These are phyloP conservation scores for Pyrgus malvae DNA, from an alignment of 2,888 invertebrate species.

Conservation along the genomic window DNA sequence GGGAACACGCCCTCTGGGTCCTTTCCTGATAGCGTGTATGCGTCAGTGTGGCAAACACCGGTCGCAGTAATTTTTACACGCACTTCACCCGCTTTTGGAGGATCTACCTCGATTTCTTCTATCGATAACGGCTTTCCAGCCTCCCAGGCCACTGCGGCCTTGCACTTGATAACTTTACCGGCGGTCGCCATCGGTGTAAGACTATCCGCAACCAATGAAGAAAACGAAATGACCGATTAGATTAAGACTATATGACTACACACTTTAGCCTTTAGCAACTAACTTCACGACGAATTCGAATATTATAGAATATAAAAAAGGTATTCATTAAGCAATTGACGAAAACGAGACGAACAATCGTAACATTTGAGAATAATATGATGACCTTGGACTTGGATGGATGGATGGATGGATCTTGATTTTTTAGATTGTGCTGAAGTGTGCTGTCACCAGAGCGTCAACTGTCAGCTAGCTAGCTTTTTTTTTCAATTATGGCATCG, in stretches of 20 bases:
- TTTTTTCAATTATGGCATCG: no score
- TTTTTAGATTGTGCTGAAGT: no score
- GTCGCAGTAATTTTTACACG: conserved; percentile 90
- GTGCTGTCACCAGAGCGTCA: no score
- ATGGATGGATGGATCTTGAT: no score
- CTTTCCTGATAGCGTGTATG: conserved; percentile 92
- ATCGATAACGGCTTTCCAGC: conserved; percentile 93
- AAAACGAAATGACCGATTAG: conserved; percentile 3
- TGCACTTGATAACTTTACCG: conserved; percentile 91
- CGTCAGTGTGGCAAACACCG: conserved; percentile 96
- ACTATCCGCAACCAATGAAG: neutral
- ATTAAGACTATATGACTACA: neutral
- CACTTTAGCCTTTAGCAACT: neutral
- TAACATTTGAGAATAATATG: no score
- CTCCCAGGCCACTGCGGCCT: conserved; percentile 98
- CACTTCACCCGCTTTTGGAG: conserved; percentile 96
- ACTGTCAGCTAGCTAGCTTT: no score
- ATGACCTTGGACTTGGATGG: neutral
- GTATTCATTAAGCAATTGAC: no score
- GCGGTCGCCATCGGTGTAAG: conserved; percentile 60
- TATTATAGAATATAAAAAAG: no score
- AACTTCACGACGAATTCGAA: neutral
- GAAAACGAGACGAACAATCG: no score
- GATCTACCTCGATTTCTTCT: conserved; percentile 96
- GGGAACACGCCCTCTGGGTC: conserved; percentile 97